Base-by-base conservation (phyloP, 2,113 vertebrate genomes). In the Cavia aperea region DNA sequence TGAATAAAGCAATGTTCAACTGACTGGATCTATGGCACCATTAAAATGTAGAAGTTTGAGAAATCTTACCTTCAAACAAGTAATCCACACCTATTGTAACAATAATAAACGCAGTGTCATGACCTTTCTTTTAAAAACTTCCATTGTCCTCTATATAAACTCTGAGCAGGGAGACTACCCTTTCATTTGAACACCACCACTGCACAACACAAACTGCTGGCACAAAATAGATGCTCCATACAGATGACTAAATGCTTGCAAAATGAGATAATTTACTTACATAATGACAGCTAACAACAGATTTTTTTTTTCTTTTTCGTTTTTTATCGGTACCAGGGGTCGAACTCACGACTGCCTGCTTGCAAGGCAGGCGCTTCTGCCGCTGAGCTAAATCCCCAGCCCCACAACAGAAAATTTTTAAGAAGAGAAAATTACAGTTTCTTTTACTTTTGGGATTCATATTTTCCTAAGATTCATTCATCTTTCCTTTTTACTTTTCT, bases 1-100 rank as follows among this genome's bases (percentile, higher is more conserved):
- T 8, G 70, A 95, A 96, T 79, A 51, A 94, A 93, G 91, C 91
- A 12, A 82, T 89, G 70, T 18, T 93, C 36, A 51, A 6, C 70
- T 89, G 36, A 54, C 29, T 90, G 73, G 93, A 87, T 94, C 15
- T n/a, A 92, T 62, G 56, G 2, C 81, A 91, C 63, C 23, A 46
- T 60, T 92, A 79, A 92, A 91, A 88, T 77, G 39, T 1, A 93
- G 2, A 68, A 79, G 60, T 92, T 60, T 90, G 29, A 95, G 56
- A 51, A 78, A 82, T 43, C 24, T 83, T 54, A 89, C 2, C 7
- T 81, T 95, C 68, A 78, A 85, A 91, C 77, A 92, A 43, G 31
- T 68, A 62, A 62, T 75, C 89, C n/a, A 81, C 5, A 83, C 8
- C 8, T 90, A 54, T 24, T 49, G 49, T n/a, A 62, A 92, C 66